These are phyloP conservation scores for Epinephelus awoara DNA, from an alignment of 2,797 vertebrate genomes.

Conservation along the genomic window DNA sequence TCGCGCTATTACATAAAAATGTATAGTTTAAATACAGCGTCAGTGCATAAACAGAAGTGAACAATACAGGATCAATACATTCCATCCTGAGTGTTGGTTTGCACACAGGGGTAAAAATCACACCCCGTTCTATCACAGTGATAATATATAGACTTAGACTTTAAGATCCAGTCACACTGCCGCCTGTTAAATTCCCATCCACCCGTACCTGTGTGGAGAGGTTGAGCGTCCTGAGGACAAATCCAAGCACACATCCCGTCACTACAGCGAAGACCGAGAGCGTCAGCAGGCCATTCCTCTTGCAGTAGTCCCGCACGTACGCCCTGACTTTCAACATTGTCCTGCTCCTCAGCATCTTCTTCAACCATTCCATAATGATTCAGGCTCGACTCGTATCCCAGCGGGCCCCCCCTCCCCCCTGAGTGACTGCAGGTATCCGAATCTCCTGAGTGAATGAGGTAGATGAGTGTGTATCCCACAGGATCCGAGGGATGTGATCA, in stretches of 20 bases:
- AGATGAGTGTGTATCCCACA: slow-evolving; percentile 10
- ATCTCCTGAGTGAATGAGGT: slow-evolving; percentile 1
- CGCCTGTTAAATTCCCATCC: neutral
- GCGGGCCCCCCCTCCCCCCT: slow-evolving; percentile 1
- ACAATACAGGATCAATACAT: neutral
- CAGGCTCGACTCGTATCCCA: slow-evolving; percentile 8
- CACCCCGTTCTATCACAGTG: neutral
- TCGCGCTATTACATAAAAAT: slow-evolving; percentile 24
- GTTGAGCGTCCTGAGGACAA: slow-evolving; percentile 85
- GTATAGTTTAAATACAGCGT: neutral
- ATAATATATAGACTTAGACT: neutral
- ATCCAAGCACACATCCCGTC: slow-evolving; percentile 89
- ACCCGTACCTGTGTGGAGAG: slow-evolving; percentile 88
- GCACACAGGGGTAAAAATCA: no score
- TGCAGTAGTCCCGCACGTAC: slow-evolving; percentile 84
- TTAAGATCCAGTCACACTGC: neutral
- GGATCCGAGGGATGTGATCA: slow-evolving; percentile 25
- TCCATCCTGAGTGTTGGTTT: neutral
- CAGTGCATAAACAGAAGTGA: neutral
- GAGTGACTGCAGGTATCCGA: slow-evolving; percentile 10
- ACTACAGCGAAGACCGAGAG: slow-evolving; percentile 89
- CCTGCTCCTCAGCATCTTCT: slow-evolving; percentile 52
- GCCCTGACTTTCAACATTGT: slow-evolving; percentile 68
- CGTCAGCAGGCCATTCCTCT: slow-evolving; percentile 88
- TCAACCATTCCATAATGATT: slow-evolving; percentile 77